Percentiles rank a stretch among this genome's conserved stretches.
Conservation (phyloP, 2,888 invertebrate species). For the Diaphora mendica region DNA sequence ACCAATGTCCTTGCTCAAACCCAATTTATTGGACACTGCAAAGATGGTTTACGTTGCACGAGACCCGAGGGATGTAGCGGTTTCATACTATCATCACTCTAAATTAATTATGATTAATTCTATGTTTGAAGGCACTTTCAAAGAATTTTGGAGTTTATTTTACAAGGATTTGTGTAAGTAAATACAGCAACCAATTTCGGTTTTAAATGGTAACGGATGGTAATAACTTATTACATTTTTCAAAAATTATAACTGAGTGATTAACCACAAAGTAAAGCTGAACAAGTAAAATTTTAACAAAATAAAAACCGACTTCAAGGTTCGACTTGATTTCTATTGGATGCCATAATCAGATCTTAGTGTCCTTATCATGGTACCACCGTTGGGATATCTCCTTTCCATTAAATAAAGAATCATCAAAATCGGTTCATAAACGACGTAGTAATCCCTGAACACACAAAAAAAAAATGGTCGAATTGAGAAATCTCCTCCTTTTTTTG, state of each 20-base stretch:
- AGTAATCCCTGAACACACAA: too few relatives aligned
- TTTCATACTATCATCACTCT: slow-evolving; percentile 91
- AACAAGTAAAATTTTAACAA: too few relatives aligned
- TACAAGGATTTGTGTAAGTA: slow-evolving; percentile 12
- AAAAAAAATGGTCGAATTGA: too few relatives aligned
- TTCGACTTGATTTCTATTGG: too few relatives aligned
- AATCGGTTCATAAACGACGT: too few relatives aligned
- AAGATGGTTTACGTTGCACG: slow-evolving; percentile 91
- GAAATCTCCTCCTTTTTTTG: too few relatives aligned
- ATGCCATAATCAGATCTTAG: too few relatives aligned
- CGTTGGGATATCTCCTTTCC: too few relatives aligned
- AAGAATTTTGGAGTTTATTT: slow-evolving; percentile 11
- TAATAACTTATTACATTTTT: not conserved
- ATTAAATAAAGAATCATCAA: too few relatives aligned
- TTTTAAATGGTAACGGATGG: not conserved
- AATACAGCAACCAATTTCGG: not conserved
- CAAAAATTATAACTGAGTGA: not conserved
- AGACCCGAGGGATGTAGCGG: slow-evolving; percentile 92
- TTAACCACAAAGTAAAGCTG: not conserved
- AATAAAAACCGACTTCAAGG: too few relatives aligned
- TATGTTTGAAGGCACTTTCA: slow-evolving; percentile 15
- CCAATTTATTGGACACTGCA: slow-evolving; percentile 75
- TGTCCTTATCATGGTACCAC: too few relatives aligned
- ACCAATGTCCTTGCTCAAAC: slow-evolving; percentile 89
- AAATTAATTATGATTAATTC: slow-evolving; percentile 83